Evolutionary conservation across 2,113 vertebrate species (phyloP).

Genomic region (Plecotus auritus): DNA sequence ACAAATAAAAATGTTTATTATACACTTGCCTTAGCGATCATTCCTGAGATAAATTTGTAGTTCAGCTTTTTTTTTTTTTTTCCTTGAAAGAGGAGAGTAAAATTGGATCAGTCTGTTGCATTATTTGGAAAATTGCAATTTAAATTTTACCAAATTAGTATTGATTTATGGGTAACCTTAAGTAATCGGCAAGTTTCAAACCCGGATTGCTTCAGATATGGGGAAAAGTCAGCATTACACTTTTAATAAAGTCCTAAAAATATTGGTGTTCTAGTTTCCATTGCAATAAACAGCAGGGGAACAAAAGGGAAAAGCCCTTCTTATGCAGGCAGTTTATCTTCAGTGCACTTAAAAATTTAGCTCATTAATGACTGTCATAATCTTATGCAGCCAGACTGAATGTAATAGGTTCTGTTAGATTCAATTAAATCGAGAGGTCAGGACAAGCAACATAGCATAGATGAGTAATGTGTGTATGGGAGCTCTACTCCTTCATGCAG

Average conservation of each 20-base stretch:
- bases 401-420: constrained; percentile 46
- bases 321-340: constrained; percentile 15
- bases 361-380: constrained; percentile 38
- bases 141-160: background rate
- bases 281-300: constrained; percentile 24
- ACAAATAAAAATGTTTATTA: constrained; percentile 45
- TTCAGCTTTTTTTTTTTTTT: background rate
- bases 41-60: constrained; percentile 13
- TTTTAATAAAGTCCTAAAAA: constrained; percentile 31
- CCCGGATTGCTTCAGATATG: background rate
- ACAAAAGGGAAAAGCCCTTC: constrained; percentile 12
- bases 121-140: constrained; percentile 14
- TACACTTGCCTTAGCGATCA: constrained; percentile 11
- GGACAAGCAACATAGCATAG: background rate
- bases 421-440: constrained; percentile 31
- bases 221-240: background rate
- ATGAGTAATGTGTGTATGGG: background rate
- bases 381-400: constrained; percentile 10
- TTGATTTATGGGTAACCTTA: constrained; percentile 31
- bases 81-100: background rate
- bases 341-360: constrained; percentile 28
- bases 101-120: background rate
- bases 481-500: background rate
- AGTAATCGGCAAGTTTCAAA: constrained; percentile 13
- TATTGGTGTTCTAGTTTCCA: constrained; percentile 41